Conservation (phyloP, 2,888 invertebrate species). For the Itoplectis maculator region DNA sequence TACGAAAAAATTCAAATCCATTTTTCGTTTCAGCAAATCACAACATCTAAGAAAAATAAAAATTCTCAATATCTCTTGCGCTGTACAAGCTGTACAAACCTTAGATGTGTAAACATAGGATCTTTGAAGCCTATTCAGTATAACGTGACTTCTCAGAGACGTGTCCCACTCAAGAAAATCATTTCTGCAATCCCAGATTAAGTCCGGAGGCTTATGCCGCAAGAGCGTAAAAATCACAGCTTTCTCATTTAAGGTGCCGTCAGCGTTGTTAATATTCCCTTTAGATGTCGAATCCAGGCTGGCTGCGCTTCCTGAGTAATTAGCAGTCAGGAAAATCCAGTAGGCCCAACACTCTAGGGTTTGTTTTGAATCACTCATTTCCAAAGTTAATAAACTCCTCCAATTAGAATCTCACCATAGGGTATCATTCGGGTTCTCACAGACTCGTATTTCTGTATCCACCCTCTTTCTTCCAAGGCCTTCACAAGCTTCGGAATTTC, state of each 20-base stretch:
- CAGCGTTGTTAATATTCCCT: constrained; percentile 74
- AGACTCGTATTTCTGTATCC: constrained; percentile 81
- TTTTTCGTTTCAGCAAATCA: background rate
- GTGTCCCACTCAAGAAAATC: constrained; percentile 80
- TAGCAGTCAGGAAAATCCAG: background rate
- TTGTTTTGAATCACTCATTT: background rate
- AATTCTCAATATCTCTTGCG: too few species aligned
- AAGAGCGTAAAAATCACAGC: constrained; percentile 76
- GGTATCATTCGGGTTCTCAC: constrained; percentile 79
- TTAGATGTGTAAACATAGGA: constrained; percentile 80
- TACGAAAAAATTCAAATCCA: background rate
- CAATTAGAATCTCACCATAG: constrained; percentile 74
- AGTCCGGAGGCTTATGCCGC: constrained; percentile 76
- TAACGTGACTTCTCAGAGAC: constrained; percentile 72
- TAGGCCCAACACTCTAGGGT: background rate
- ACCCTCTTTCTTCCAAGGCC: constrained; percentile 78
- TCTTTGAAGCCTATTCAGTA: constrained; percentile 79
- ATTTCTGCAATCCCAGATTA: constrained; percentile 81
- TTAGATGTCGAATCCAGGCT: constrained; percentile 77
- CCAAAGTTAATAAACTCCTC: background rate
- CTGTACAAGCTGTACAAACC: constrained; percentile 62
- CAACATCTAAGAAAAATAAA: too few species aligned
- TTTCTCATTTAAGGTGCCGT: constrained; percentile 78
- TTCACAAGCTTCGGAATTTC: constrained; percentile 80
- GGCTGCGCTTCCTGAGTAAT: constrained; percentile 72